These are phyloP conservation scores for Sesamia nonagrioides DNA, from an alignment of 1,140 invertebrate species.

Conservation along the genomic window DNA sequence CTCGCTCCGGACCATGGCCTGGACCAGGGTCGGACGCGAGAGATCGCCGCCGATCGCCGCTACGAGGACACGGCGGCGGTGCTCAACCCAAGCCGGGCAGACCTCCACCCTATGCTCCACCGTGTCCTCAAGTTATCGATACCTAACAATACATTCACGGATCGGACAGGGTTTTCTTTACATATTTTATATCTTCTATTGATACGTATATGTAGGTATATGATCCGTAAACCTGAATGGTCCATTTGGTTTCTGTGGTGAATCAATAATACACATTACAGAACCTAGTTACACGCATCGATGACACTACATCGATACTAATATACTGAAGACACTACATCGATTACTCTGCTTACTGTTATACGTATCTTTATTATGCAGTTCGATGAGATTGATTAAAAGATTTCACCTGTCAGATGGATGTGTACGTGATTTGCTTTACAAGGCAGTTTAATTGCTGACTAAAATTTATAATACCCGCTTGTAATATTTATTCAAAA, in stretches of 20 bases:
- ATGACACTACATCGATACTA: slow-evolving; percentile 17
- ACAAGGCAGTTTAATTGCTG: slow-evolving; percentile 35
- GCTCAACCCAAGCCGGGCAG: too few relatives aligned
- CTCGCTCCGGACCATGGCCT: too few relatives aligned
- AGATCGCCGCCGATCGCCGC: too few relatives aligned
- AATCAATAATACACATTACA: slow-evolving; percentile 35
- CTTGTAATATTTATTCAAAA: background rate
- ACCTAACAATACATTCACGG: too few relatives aligned
- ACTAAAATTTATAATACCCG: background rate
- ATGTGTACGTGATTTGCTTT: background rate
- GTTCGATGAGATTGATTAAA: slow-evolving; percentile 27
- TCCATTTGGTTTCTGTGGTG: slow-evolving; percentile 20
- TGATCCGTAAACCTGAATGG: slow-evolving; percentile 4
- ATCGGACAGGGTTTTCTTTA: too few relatives aligned
- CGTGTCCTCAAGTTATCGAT: too few relatives aligned
- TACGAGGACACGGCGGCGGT: too few relatives aligned
- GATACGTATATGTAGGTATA: background rate
- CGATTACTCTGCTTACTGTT: slow-evolving; percentile 21
- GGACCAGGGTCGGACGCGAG: too few relatives aligned
- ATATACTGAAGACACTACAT: slow-evolving; percentile 10
- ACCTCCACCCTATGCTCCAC: too few relatives aligned
- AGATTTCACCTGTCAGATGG: slow-evolving; percentile 34
- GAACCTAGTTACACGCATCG: slow-evolving; percentile 4
- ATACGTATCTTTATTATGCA: slow-evolving; percentile 19
- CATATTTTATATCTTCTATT: too few relatives aligned